Evolutionary conservation across 2,888 invertebrate genomes (phyloP).

Genomic region (Amphipoea oculea): DNA sequence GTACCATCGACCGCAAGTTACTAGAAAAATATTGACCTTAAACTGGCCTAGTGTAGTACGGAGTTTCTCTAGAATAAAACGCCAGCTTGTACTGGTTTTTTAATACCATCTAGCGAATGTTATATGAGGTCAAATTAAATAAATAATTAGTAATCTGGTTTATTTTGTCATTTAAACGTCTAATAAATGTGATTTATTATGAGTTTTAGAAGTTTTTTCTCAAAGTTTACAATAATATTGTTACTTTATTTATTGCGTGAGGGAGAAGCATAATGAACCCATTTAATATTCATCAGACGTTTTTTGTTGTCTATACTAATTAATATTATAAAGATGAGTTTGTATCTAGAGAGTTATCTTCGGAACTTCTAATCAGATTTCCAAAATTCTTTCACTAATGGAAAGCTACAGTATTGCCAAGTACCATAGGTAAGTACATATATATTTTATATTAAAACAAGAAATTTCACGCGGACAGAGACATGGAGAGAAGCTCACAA

Average conservation of each 20-base stretch:
- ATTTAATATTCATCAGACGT: neutral
- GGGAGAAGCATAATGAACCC: neutral
- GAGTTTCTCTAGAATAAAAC: neutral
- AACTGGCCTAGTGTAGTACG: neutral
- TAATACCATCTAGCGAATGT: constrained; percentile 19
- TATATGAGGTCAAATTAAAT: constrained; percentile 29
- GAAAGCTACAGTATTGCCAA: neutral
- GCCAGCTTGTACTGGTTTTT: neutral
- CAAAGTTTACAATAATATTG: neutral
- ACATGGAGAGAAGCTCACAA: neutral
- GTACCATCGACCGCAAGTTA: neutral
- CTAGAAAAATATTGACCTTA: neutral
- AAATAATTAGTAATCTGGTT: constrained; percentile 19
- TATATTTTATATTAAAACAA: neutral
- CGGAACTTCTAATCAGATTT: neutral
- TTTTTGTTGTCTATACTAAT: neutral
- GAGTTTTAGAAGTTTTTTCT: neutral
- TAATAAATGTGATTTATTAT: constrained; percentile 6
- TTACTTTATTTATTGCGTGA: neutral
- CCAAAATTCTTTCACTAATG: neutral
- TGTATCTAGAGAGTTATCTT: neutral
- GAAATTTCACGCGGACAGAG: neutral
- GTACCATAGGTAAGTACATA: neutral
- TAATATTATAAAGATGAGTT: neutral
- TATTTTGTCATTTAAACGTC: constrained; percentile 21